Base-by-base conservation (phyloP, 1,140 invertebrate genomes). In the Drosophila biarmipes region DNA sequence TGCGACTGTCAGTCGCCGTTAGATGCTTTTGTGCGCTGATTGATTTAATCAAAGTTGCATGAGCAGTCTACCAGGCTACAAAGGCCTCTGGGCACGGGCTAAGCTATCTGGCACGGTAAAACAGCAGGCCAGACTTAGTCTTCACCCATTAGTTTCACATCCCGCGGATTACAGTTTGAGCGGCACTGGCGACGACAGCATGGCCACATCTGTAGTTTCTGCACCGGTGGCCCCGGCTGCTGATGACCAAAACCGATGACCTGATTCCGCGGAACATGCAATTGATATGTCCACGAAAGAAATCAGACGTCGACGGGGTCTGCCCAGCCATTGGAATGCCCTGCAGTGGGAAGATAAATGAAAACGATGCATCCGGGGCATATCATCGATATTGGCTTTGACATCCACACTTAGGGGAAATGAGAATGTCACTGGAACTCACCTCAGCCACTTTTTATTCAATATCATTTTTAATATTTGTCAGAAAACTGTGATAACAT, bases 41-140 rank as follows among this genome's bases (percentile, higher is more conserved):
- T 89, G 84, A 89, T 89, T 89, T 82, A 84, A 89, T 89, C 87
- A 89, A 87, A 89, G 48, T 89, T 89, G 79, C 82, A 84, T 73
- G 79, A 78, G 51, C 21, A 78, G 51, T 17, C 69, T 46, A 55
- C 55, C 29, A 19, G 48, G 21, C 45, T 48, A 12, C 31, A 29
- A 17, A 55, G 45, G 69, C 75, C 78, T 80, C 63, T 73, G 38
- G 38, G 40, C 40, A 17, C 38, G 38, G 38, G 38, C 24, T 24
- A 24, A 24, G 6, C n/a, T 17, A 40, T 15, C 6, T 17, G 64
- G 84, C 84, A 79, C 76, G 82, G 82, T 82, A 89, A 82, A 66
- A 66, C 68, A 66, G 66, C 69, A 42, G 74, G n/a, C n/a, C n/a
- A 68, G 27, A n/a, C 61, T 19, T 56, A 61, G 71, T 73, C 75